These are phyloP conservation scores for Rhinoptilus africanus DNA, from an alignment of 2,113 vertebrate species.

Conservation along the genomic window DNA sequence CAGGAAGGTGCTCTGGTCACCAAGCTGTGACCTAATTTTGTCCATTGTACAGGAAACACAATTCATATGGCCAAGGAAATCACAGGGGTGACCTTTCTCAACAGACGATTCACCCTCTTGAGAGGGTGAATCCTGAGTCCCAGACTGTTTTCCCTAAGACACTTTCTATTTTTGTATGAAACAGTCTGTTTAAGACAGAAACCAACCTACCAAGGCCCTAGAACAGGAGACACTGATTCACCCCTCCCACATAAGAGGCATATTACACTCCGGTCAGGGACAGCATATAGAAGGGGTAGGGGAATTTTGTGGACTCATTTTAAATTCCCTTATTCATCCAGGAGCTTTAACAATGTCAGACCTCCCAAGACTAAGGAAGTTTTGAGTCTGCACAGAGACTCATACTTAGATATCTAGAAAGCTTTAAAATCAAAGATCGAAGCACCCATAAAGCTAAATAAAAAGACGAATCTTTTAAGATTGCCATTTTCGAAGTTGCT, in stretches of 20 bases:
- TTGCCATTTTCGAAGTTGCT: neutral
- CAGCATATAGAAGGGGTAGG: neutral
- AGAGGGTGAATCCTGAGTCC: neutral
- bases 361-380: neutral
- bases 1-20: neutral
- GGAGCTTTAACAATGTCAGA: neutral
- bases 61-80: neutral
- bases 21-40: neutral
- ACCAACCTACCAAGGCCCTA: neutral
- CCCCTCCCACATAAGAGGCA: neutral
- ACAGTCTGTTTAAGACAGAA: neutral
- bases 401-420: neutral
- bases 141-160: neutral
- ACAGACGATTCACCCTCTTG: neutral
- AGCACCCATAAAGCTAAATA: neutral
- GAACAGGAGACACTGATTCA: neutral
- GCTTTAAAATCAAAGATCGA: neutral
- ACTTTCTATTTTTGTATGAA: neutral
- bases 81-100: neutral
- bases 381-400: neutral
- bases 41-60: neutral
- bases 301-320: neutral
- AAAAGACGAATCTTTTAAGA: neutral
- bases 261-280: neutral
- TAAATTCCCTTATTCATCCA: neutral